Evolutionary conservation across 2,797 vertebrate genomes (phyloP).

Genomic region (Platalea minor): DNA sequence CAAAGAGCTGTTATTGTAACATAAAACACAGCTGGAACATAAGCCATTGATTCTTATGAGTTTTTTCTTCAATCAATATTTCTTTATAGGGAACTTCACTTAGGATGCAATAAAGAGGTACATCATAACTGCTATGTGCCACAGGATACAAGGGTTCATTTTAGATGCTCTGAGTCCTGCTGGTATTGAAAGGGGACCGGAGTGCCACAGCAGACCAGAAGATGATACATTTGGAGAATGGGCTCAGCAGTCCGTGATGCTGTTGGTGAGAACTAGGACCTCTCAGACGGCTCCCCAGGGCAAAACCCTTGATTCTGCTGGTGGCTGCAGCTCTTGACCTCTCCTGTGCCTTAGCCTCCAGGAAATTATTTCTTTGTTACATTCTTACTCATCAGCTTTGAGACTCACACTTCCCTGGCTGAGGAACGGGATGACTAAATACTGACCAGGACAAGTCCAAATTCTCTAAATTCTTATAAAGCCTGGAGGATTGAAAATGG

Average conservation of each 20-base stretch:
- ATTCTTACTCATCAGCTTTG: background rate
- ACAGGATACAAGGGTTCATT: conserved; percentile 20
- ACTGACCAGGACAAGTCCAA: background rate
- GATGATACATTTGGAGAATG: background rate
- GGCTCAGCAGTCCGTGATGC: background rate
- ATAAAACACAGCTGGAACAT: conserved; percentile 42
- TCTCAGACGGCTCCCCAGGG: background rate
- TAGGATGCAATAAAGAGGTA: conserved; percentile 50
- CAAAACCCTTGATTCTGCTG: background rate
- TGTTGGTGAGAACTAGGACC: background rate
- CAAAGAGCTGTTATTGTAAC: conserved; percentile 39
- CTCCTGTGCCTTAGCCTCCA: background rate
- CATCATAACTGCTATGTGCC: conserved; percentile 17
- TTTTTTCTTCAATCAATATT: conserved; percentile 49
- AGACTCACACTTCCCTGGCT: background rate
- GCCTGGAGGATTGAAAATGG: background rate
- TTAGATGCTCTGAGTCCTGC: background rate
- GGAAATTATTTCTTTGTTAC: conserved; percentile 2
- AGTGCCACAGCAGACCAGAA: background rate
- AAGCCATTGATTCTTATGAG: conserved; percentile 56
- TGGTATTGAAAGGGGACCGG: background rate
- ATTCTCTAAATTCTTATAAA: background rate
- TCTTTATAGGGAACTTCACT: conserved; percentile 54
- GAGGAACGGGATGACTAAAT: background rate
- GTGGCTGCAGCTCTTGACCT: background rate